phyloP scores from a whole-genome alignment of 2,113 vertebrate genomes.

The Okapia johnstoni region DNA sequence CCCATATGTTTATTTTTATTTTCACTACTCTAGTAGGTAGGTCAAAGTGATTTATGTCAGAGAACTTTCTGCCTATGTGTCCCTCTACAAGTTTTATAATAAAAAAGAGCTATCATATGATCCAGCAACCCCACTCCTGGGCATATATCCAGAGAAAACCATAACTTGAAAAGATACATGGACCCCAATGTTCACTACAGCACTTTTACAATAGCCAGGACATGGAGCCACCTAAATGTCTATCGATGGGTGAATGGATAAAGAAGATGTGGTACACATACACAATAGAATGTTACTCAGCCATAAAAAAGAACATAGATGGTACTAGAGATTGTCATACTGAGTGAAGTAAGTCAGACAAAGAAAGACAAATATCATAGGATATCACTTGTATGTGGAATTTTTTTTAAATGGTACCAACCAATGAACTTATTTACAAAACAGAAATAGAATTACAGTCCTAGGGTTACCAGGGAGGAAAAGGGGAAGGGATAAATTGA shows the following conservation, averaged over 20 bases:
- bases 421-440: not conserved
- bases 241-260: not conserved
- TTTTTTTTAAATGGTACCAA: not conserved
- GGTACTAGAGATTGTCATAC: not conserved
- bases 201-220: not conserved
- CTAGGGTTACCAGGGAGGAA: not conserved
- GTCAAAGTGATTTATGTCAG: not conserved
- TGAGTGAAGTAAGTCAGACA: not conserved
- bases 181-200: not conserved
- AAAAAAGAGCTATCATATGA: not conserved
- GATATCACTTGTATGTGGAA: not conserved
- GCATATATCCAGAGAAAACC: not conserved
- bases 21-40: not conserved
- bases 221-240: not conserved
- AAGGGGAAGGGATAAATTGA: not conserved
- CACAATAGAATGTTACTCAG: not conserved
- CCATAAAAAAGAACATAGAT: not conserved
- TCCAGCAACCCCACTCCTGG: not conserved
- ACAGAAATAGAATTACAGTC: not conserved
- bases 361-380: not conserved
- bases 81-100: not conserved
- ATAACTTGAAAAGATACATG: not conserved
- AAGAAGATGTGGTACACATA: not conserved
- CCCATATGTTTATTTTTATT: not conserved
- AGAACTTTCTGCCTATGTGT: not conserved